phyloP scores from a whole-genome alignment of 1,140 invertebrate species.

The Drosophila kohkoa region DNA sequence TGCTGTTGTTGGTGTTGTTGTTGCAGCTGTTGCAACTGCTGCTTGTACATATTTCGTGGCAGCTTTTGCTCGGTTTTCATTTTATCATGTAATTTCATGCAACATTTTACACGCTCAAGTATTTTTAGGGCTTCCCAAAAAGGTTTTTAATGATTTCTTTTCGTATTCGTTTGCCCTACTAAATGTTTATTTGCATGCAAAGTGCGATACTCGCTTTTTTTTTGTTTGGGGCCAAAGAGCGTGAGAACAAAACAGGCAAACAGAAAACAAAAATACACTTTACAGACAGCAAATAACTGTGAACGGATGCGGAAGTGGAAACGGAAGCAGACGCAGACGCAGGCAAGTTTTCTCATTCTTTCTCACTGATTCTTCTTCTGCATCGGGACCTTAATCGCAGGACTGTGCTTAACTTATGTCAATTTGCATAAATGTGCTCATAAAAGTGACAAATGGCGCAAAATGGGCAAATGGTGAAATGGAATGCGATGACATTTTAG shows the following conservation, averaged over 20 bases:
- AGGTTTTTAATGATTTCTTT: constrained; percentile 45
- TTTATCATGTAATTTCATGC: constrained; percentile 51
- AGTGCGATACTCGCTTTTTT: constrained; percentile 39
- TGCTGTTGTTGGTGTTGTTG: constrained; percentile 2
- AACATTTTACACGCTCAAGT: constrained; percentile 52
- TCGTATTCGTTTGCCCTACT: constrained; percentile 2
- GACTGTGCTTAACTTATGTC: constrained; percentile 32
- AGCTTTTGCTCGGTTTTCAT: constrained; percentile 13
- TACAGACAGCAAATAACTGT: not conserved
- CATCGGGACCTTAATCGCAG: constrained; percentile 13
- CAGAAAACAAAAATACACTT: constrained; percentile 3
- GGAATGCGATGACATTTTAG: constrained; percentile 22
- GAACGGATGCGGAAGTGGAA: constrained; percentile 1
- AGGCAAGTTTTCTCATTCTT: constrained; percentile 4
- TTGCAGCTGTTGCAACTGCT: constrained; percentile 11
- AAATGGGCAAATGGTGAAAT: constrained; percentile 15
- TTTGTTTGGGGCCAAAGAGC: not conserved
- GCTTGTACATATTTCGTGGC: constrained; percentile 16
- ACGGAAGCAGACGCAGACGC: constrained; percentile 17
- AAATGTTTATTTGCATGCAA: constrained; percentile 56
- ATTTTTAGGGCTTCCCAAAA: constrained; percentile 56
- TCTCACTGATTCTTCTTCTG: not conserved
- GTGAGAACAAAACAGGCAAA: constrained; percentile 19
- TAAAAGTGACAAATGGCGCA: constrained; percentile 48
- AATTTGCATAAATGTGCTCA: constrained; percentile 52